Evolutionary conservation across 2,113 vertebrate species (phyloP).

Genomic region (Phylloscopus trochiloides): DNA sequence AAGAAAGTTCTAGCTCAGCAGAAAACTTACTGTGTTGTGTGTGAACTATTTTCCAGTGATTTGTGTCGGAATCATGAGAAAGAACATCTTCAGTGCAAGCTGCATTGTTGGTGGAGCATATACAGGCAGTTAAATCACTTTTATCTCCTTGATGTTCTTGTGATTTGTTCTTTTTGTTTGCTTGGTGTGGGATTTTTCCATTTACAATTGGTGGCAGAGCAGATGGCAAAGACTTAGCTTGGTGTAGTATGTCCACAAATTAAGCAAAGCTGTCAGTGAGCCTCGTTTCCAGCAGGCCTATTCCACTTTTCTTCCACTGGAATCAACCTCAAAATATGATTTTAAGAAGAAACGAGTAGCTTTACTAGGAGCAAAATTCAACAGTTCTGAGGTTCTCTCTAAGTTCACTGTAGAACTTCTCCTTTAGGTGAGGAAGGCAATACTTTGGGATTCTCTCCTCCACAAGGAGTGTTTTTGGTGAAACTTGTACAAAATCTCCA

Average conservation of each 20-base stretch:
- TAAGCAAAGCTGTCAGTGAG: neutral
- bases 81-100: slow-evolving; percentile 29
- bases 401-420: neutral
- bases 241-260: slow-evolving; percentile 56
- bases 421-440: neutral
- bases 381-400: neutral
- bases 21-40: neutral
- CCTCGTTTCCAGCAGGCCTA: neutral
- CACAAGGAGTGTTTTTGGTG: neutral
- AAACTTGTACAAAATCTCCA: neutral
- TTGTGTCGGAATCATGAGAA: slow-evolving; percentile 55
- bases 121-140: slow-evolving; percentile 55
- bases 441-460: neutral
- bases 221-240: slow-evolving; percentile 63
- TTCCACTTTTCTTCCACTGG: slow-evolving; percentile 21
- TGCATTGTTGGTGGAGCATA: slow-evolving; percentile 5
- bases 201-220: slow-evolving; percentile 34
- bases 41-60: neutral
- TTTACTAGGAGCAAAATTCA: neutral
- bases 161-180: slow-evolving; percentile 32
- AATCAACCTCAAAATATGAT: neutral
- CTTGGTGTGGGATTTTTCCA: neutral
- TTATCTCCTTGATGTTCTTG: slow-evolving; percentile 23
- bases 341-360: neutral
- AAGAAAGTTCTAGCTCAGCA: neutral